A percentile compares a stretch with the other conserved stretches of the same genome.
These are phyloP conservation scores for Rhopalosiphum maidis DNA, from an alignment of 1,140 invertebrate species.

Conservation along the genomic window DNA sequence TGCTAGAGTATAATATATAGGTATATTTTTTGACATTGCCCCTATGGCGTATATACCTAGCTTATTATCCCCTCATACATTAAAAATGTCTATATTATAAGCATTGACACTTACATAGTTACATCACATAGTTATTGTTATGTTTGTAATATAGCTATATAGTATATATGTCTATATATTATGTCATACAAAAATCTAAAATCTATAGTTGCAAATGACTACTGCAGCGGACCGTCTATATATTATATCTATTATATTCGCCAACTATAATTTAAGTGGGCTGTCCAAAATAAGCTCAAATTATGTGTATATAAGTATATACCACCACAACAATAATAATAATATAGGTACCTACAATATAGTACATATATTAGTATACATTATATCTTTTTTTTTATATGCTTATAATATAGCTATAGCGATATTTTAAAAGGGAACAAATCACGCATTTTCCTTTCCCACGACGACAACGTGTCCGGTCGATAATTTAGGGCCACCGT, in stretches of 20 bases:
- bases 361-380: background rate
- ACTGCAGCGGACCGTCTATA: background rate
- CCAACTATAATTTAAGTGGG: background rate
- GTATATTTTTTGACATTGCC: background rate
- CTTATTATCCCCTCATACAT: background rate
- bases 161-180: background rate
- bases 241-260: background rate
- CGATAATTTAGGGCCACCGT: constrained; percentile 32
- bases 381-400: background rate
- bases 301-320: background rate
- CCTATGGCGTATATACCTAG: background rate
- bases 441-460: constrained; percentile 22
- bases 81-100: background rate
- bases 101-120: background rate
- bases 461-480: constrained; percentile 11
- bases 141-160: background rate
- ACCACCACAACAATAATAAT: background rate
- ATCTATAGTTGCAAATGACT: background rate
- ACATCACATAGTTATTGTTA: background rate
- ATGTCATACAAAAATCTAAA: background rate
- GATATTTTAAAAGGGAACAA: background rate
- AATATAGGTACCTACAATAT: background rate
- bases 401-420: background rate
- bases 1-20: too few species aligned
- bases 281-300: background rate